phyloP scores from a whole-genome alignment of 2,113 vertebrate species.

The Ibidorhyncha struthersii region DNA sequence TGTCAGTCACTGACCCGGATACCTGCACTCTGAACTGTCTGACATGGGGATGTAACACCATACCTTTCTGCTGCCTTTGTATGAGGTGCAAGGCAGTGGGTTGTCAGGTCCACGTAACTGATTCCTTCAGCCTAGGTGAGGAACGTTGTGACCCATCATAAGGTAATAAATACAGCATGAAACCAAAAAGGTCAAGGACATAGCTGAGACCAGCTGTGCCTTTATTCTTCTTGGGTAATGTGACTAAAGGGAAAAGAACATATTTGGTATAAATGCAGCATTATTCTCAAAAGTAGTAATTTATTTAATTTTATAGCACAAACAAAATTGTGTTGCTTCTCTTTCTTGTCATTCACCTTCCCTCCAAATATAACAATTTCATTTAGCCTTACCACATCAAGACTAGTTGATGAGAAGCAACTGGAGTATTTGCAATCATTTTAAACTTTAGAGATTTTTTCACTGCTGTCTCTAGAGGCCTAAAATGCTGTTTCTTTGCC shows the following conservation, averaged over 20 bases:
- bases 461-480: background rate
- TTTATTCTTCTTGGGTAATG: background rate
- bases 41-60: rapidly evolving
- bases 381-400: background rate
- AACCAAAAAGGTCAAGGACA: rapidly evolving
- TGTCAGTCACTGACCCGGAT: background rate
- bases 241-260: background rate
- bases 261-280: background rate
- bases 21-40: background rate
- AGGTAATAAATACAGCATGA: background rate
- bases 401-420: background rate
- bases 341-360: background rate
- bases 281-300: background rate
- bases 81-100: background rate
- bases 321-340: background rate
- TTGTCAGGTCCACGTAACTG: background rate
- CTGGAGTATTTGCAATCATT: background rate
- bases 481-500: background rate
- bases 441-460: background rate
- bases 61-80: background rate
- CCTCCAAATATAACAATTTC: background rate
- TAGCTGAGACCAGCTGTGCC: background rate
- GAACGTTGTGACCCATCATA: rapidly evolving
- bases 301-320: background rate
- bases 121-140: background rate